A percentile compares a stretch with the other conserved stretches of the same genome.
Conservation (phyloP, 2,113 vertebrate genomes). For the Paramormyrops kingsleyae region DNA sequence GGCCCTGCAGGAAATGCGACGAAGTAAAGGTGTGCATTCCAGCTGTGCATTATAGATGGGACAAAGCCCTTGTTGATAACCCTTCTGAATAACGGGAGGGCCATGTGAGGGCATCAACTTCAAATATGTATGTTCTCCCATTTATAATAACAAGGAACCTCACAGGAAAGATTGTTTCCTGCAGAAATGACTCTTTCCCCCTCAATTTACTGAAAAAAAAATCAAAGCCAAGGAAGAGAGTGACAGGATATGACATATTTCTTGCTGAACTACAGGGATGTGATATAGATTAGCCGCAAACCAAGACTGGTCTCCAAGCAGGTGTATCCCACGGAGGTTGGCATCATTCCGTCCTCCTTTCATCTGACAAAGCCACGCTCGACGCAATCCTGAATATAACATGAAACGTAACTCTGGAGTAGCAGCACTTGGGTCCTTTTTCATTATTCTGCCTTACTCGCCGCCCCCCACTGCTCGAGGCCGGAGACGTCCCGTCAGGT, state of each 20-base stretch:
- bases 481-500: background rate
- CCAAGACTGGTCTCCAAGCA: background rate
- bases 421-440: background rate
- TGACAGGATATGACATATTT: background rate
- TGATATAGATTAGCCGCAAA: background rate
- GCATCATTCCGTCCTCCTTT: background rate
- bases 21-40: background rate
- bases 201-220: background rate
- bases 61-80: background rate
- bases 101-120: background rate
- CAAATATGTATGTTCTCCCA: background rate
- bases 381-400: background rate
- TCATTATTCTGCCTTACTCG: background rate
- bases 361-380: background rate
- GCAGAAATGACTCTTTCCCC: background rate
- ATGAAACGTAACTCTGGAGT: background rate
- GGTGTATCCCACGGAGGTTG: background rate
- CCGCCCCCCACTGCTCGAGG: background rate
- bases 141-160: background rate
- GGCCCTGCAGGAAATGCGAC: background rate
- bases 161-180: conserved; percentile 1
- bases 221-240: background rate
- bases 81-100: background rate
- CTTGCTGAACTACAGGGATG: background rate
- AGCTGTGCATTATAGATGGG: background rate